Evolutionary conservation across 2,113 vertebrate genomes (phyloP).

Genomic region (Tichodroma muraria): DNA sequence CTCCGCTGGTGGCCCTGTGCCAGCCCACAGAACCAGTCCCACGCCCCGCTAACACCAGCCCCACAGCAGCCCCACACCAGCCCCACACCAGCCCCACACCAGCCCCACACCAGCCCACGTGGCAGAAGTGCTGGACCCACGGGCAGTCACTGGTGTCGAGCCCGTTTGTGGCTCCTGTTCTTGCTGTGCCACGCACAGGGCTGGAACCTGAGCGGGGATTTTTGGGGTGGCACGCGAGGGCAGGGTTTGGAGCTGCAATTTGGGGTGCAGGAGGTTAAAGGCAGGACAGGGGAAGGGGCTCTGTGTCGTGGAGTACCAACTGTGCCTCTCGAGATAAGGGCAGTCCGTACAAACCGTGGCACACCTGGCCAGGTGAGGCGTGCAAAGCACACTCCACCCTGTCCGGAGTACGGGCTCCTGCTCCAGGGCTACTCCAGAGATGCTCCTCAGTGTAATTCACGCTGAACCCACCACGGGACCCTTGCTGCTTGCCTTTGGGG

Average conservation of each 20-base stretch:
- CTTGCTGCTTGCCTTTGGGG: accelerated
- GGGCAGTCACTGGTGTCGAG: accelerated
- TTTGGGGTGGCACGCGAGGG: background rate
- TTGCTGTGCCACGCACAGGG: background rate
- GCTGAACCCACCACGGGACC: accelerated
- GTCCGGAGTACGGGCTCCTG: background rate
- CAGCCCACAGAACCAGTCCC: background rate
- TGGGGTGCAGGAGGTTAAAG: background rate
- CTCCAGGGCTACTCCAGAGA: background rate
- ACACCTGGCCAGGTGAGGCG: background rate
- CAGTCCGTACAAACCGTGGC: accelerated
- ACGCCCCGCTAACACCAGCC: background rate
- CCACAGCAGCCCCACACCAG: background rate
- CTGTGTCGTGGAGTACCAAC: accelerated
- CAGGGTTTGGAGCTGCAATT: too few relatives aligned
- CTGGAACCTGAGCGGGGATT: accelerated
- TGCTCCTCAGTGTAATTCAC: background rate
- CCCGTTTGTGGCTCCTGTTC: background rate
- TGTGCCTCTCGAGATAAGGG: background rate
- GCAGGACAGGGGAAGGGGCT: background rate
- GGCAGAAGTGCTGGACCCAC: background rate
- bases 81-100: too few relatives aligned
- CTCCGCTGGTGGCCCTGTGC: accelerated
- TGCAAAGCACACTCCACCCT: background rate
- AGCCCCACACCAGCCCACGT: too few relatives aligned